A percentile compares a stretch with the other conserved stretches of the same genome.
Evolutionary conservation across 2,797 vertebrate genomes (phyloP).

Genomic region (Gila robusta): DNA sequence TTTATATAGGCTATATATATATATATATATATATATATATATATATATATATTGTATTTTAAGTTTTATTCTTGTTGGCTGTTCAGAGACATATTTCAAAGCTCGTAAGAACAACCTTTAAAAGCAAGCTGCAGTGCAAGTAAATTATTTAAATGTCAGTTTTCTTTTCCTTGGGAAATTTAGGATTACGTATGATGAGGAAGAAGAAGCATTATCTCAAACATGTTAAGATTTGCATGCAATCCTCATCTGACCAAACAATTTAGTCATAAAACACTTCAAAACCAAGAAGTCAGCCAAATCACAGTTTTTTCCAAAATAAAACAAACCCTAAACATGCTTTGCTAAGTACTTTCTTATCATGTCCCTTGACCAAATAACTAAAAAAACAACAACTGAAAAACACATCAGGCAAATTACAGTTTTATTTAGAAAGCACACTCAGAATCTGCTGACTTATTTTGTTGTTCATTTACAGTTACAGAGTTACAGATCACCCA

Average conservation of each 20-base stretch:
- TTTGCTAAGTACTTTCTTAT: background rate
- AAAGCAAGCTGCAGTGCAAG: background rate
- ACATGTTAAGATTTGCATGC: background rate
- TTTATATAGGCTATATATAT: no score
- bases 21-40: no score
- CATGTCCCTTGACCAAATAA: background rate
- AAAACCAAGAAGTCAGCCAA: background rate
- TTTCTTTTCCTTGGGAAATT: background rate
- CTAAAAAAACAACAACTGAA: background rate
- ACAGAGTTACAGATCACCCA: constrained; percentile 79
- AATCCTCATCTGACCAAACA: background rate
- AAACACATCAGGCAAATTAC: background rate
- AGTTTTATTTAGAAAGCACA: constrained; percentile 14
- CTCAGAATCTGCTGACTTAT: background rate
- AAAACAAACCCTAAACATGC: background rate
- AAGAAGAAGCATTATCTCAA: constrained; percentile 1
- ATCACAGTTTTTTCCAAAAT: background rate
- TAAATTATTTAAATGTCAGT: background rate
- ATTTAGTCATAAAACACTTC: background rate
- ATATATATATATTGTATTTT: no score
- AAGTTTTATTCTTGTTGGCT: background rate
- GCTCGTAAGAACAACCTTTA: background rate
- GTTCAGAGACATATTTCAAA: background rate
- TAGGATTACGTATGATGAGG: background rate
- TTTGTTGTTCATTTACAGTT: constrained; percentile 74